These are phyloP conservation scores for Monarcha castaneiventris DNA, from an alignment of 2,113 vertebrate species.

Conservation along the genomic window DNA sequence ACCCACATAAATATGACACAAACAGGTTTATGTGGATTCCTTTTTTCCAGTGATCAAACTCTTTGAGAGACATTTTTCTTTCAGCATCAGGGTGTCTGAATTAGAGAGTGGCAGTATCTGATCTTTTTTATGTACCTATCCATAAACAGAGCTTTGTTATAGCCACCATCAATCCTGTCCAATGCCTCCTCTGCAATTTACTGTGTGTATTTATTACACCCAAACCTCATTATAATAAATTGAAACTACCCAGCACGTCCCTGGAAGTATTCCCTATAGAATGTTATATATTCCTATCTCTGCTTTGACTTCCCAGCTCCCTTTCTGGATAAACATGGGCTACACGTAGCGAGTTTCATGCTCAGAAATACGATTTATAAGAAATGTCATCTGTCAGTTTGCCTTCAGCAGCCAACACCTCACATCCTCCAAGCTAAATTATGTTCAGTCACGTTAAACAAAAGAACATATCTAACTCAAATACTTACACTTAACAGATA, in stretches of 20 bases:
- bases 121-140: not conserved
- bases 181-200: not conserved
- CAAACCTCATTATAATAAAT: constrained; percentile 4
- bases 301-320: not conserved
- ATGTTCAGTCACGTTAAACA: constrained; percentile 51
- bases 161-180: not conserved
- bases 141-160: not conserved
- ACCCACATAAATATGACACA: not conserved
- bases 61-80: not conserved
- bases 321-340: not conserved
- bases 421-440: not conserved
- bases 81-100: not conserved
- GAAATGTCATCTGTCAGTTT: constrained; percentile 18
- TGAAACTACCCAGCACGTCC: not conserved
- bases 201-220: not conserved
- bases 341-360: not conserved
- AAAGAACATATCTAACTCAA: constrained; percentile 45
- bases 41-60: not conserved
- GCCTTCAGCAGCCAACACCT: not conserved
- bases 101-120: not conserved
- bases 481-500: constrained; percentile 46
- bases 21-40: not conserved
- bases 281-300: not conserved
- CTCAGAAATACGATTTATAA: not conserved
- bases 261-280: not conserved